Evolutionary conservation across 2,888 invertebrate genomes (phyloP), one percentile per base, ranked within the genome.

Genomic region (Epistrophella euchroma): DNA sequence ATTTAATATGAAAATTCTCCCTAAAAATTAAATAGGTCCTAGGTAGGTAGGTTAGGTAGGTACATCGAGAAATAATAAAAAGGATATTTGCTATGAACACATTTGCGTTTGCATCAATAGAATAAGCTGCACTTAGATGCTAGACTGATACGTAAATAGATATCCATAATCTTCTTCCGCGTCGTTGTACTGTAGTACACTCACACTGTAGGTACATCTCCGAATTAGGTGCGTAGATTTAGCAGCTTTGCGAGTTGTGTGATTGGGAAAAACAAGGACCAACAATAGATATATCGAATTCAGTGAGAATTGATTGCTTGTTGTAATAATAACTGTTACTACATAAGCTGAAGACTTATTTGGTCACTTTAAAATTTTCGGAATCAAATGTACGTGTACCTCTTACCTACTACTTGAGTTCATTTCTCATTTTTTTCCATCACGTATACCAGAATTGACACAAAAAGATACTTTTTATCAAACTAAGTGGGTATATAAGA

Each of bases 1-100:
- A 58, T 43, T 79, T 84, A 79, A 72, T 76, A 76, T 47, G 68
- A 66, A 66, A 66, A 76, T 60, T 60, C 58, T 73, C n/a, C 22
- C 64, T n/a, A 68, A 76, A 85, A 85, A 76, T 76, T 85, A 85
- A 81, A 81, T 77, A 72, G 80, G 80, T 80, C 76, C 76, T 58
- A 47, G 28, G n/a, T 25, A 25, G 25, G 25, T 25, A 25, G 25
- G 25, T 25, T n/a, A 25, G 17, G 11, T 50, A 22, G 4, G 15
- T 19, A 19, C 75, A 52, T 58, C 70, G 72, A 40, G 17, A 15
- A 19, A 84, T 56, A 79, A 75, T 58, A 64, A 71, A 47, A 40
- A 55, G 73, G 68, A 70, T 50, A 58, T 43, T 45, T 45, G 7
- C 64, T 50, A 40, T 52, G 62, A 25, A 70, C 40, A 78, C 64